These are phyloP conservation scores for Notamacropus eugenii DNA, from an alignment of 2,797 vertebrate genomes.

Conservation along the genomic window DNA sequence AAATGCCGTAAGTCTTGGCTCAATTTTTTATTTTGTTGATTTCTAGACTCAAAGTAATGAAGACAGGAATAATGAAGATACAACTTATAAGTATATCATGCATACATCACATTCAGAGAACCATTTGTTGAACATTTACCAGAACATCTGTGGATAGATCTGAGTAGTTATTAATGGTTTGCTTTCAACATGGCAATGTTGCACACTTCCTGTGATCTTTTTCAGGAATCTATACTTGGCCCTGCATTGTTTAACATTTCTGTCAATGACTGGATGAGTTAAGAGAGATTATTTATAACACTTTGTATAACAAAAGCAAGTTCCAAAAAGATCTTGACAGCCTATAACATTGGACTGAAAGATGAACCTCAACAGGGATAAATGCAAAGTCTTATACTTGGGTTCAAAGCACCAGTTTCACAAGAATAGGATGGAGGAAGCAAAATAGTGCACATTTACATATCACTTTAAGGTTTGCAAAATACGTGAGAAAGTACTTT, in stretches of 20 bases:
- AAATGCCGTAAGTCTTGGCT: not conserved
- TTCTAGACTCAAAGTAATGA: not conserved
- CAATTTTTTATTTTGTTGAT: not conserved
- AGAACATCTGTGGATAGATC: not conserved
- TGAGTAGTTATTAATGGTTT: not conserved
- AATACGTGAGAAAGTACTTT: not conserved
- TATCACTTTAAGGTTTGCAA: not conserved
- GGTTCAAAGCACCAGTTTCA: not conserved
- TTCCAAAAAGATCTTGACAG: not conserved
- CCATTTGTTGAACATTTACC: not conserved
- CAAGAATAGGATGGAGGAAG: not conserved
- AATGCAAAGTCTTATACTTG: not conserved
- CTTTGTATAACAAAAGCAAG: not conserved
- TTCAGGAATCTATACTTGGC: not conserved
- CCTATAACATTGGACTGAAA: not conserved
- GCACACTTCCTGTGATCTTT: not conserved
- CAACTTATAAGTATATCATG: not conserved
- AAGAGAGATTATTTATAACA: not conserved
- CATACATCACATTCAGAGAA: not conserved
- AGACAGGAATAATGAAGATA: not conserved
- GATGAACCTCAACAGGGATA: not conserved
- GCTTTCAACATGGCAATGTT: not conserved
- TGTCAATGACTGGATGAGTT: not conserved
- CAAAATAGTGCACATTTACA: not conserved
- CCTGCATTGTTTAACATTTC: not conserved